These are phyloP conservation scores for Leucophenga montana DNA, from an alignment of 2,888 invertebrate genomes.

Conservation along the genomic window DNA sequence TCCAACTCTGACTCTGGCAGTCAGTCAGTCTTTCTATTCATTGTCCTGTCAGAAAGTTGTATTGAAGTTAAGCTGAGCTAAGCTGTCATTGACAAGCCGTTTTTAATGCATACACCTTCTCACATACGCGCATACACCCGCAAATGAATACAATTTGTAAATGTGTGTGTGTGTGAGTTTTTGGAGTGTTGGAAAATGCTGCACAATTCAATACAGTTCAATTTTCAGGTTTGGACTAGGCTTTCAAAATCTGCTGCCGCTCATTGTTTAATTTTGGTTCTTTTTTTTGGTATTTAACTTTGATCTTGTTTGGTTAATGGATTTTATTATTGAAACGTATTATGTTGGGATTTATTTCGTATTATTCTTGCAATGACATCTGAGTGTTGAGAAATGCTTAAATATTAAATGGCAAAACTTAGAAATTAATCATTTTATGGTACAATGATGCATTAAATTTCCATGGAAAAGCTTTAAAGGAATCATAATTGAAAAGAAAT, in stretches of 20 bases:
- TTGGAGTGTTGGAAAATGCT: conserved; percentile 8
- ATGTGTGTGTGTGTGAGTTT: neutral
- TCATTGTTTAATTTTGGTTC: conserved; percentile 3
- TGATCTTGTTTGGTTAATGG: conserved; percentile 13
- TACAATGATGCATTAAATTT: too few relatives aligned
- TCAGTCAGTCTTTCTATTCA: neutral
- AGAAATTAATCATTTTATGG: too few relatives aligned
- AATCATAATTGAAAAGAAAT: too few relatives aligned
- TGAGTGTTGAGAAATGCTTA: too few relatives aligned
- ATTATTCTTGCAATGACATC: too few relatives aligned
- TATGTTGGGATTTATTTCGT: too few relatives aligned
- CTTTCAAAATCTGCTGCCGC: neutral
- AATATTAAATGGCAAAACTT: too few relatives aligned
- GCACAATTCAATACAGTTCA: conserved; percentile 10
- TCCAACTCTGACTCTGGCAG: neutral
- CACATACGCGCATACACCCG: neutral
- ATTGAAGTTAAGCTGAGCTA: conserved; percentile 11
- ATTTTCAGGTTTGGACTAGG: neutral
- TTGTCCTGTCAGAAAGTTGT: conserved; percentile 5
- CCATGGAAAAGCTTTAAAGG: too few relatives aligned
- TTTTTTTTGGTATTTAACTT: neutral
- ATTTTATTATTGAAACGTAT: neutral
- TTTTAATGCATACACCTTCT: neutral
- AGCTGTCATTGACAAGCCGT: conserved; percentile 15
- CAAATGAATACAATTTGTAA: conserved; percentile 4